These are phyloP conservation scores for Drosophila obscura DNA, from an alignment of 1,140 invertebrate species.

Conservation along the genomic window DNA sequence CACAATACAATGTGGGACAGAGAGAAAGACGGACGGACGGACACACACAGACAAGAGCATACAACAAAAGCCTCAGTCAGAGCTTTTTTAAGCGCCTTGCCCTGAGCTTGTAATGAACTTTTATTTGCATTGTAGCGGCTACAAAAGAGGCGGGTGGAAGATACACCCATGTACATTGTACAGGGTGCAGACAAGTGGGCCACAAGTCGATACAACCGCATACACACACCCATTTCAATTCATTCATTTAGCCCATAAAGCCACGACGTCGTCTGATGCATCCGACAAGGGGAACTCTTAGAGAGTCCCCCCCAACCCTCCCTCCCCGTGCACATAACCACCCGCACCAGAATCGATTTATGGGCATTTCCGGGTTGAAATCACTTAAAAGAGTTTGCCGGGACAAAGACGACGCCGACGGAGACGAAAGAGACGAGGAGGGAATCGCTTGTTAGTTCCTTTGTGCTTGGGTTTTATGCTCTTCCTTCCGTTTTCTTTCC, in stretches of 20 bases:
- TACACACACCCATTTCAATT: slow-evolving; percentile 63
- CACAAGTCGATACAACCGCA: slow-evolving; percentile 76
- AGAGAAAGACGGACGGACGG: slow-evolving; percentile 2
- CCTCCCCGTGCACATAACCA: not conserved
- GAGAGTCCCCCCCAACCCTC: slow-evolving; percentile 7
- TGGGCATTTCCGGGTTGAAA: slow-evolving; percentile 80
- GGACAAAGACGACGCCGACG: slow-evolving; percentile 3
- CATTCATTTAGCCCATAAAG: slow-evolving; percentile 75
- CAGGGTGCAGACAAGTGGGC: slow-evolving; percentile 49
- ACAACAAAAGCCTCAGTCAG: slow-evolving; percentile 49
- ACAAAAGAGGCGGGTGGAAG: slow-evolving; percentile 3
- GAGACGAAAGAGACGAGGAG: slow-evolving; percentile 7
- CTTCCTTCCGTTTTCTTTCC: slow-evolving; percentile 31
- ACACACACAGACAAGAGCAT: slow-evolving; percentile 17
- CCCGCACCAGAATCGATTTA: slow-evolving; percentile 69
- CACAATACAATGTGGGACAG: slow-evolving; percentile 38
- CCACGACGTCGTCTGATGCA: slow-evolving; percentile 28
- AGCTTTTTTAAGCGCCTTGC: slow-evolving; percentile 68
- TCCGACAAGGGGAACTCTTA: slow-evolving; percentile 37
- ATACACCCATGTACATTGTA: not conserved
- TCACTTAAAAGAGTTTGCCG: slow-evolving; percentile 69
- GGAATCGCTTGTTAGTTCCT: slow-evolving; percentile 61
- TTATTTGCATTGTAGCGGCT: slow-evolving; percentile 71
- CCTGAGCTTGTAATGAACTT: slow-evolving; percentile 75
- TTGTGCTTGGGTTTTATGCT: slow-evolving; percentile 62